Percentiles rank a stretch among this genome's conserved stretches.
Evolutionary conservation across 1,140 invertebrate genomes (phyloP).

Genomic region (Harpegnathos saltator): DNA sequence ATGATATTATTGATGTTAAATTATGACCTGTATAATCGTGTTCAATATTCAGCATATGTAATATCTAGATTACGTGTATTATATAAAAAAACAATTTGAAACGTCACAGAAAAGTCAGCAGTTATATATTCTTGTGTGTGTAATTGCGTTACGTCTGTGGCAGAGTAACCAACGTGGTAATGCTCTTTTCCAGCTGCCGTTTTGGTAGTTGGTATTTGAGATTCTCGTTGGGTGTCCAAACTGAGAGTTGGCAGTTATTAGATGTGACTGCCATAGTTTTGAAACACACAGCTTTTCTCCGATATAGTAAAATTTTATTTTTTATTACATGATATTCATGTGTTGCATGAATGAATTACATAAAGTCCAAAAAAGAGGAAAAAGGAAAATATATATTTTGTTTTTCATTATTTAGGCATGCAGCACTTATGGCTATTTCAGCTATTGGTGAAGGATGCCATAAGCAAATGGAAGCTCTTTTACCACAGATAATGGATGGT

Average conservation of each 20-base stretch:
- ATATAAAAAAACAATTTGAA: neutral
- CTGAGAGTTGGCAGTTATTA: slow-evolving; percentile 73
- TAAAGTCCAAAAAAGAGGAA: neutral
- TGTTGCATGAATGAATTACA: neutral
- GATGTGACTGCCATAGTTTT: slow-evolving; percentile 65
- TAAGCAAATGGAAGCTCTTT: slow-evolving; percentile 98
- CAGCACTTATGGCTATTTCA: slow-evolving; percentile 99
- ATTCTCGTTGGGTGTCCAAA: slow-evolving; percentile 69
- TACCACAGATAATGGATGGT: slow-evolving; percentile 95
- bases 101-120: slow-evolving; percentile 80
- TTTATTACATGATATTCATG: neutral
- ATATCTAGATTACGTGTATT: too few relatives aligned
- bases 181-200: slow-evolving; percentile 72
- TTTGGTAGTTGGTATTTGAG: slow-evolving; percentile 73
- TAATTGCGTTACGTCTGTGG: slow-evolving; percentile 82
- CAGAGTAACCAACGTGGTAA: slow-evolving; percentile 73
- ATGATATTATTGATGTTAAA: too few relatives aligned
- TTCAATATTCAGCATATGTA: too few relatives aligned
- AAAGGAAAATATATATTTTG: slow-evolving; percentile 13
- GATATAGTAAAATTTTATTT: slow-evolving; percentile 15
- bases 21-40: too few relatives aligned
- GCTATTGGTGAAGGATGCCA: slow-evolving; percentile 99
- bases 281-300: slow-evolving; percentile 72
- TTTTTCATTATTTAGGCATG: slow-evolving; percentile 89
- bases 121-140: slow-evolving; percentile 68